Evolutionary conservation across 2,888 invertebrate genomes (phyloP).

Genomic region (Rhamphomyia laevipes): DNA sequence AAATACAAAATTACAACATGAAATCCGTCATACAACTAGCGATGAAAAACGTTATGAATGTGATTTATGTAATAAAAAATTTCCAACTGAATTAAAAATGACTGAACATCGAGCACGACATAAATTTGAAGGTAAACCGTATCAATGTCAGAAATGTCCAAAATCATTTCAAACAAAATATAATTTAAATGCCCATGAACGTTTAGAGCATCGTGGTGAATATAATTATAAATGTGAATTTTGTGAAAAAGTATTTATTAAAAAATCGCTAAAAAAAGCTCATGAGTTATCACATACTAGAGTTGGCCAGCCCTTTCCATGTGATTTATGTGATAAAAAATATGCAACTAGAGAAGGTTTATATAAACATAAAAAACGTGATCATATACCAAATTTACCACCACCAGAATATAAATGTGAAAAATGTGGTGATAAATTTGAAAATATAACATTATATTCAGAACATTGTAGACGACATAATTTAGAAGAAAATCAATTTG

Average conservation of each 20-base stretch:
- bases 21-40: neutral
- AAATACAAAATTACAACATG: neutral
- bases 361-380: neutral
- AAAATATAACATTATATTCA: neutral
- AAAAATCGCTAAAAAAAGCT: neutral
- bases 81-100: neutral
- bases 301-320: neutral
- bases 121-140: neutral
- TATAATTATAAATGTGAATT: constrained; percentile 1
- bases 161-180: neutral
- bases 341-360: neutral
- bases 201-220: neutral
- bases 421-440: neutral
- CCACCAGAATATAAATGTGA: neutral
- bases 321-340: neutral
- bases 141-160: neutral
- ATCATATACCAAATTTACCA: neutral
- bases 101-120: neutral
- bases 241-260: constrained; percentile 1
- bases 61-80: constrained; percentile 1
- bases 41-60: neutral
- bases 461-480: neutral
- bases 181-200: neutral
- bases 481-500: neutral
- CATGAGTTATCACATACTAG: neutral